Conservation (phyloP, 2,888 invertebrate species). For the Teleiodes luculella region DNA sequence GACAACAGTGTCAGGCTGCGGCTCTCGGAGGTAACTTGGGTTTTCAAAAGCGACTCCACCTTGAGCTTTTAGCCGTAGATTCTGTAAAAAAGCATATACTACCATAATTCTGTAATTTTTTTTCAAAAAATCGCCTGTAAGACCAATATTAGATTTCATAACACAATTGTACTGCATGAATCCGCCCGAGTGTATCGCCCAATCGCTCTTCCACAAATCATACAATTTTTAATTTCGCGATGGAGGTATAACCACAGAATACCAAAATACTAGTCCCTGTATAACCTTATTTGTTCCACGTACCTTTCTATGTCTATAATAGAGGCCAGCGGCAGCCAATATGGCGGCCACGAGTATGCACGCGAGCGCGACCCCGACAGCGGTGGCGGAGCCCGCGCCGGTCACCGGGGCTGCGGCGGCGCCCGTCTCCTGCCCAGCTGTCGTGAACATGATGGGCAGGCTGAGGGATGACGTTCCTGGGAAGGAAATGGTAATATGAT, state of each 20-base stretch:
- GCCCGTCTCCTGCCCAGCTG: slow-evolving; percentile 85
- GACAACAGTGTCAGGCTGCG: slow-evolving; percentile 85
- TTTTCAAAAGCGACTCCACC: slow-evolving; percentile 91
- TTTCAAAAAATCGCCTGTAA: too few species aligned
- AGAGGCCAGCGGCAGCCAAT: slow-evolving; percentile 80
- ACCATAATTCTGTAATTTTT: too few species aligned
- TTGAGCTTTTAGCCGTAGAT: slow-evolving; percentile 82
- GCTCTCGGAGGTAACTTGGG: slow-evolving; percentile 88
- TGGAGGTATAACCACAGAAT: too few species aligned
- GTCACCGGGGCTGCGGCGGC: slow-evolving; percentile 81
- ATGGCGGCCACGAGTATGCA: slow-evolving; percentile 80
- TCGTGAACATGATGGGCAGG: slow-evolving; percentile 85
- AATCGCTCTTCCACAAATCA: too few species aligned
- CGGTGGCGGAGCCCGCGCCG: slow-evolving; percentile 79
- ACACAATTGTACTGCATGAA: too few species aligned
- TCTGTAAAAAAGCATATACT: slow-evolving; percentile 45
- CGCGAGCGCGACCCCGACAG: slow-evolving; percentile 81
- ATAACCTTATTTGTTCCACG: background rate
- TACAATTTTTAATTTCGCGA: too few species aligned
- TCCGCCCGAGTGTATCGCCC: too few species aligned
- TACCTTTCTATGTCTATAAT: slow-evolving; percentile 80
- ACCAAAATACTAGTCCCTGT: background rate
- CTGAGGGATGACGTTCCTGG: slow-evolving; percentile 85
- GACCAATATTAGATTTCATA: too few species aligned
- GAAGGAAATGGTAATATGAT: background rate